Percentiles rank a stretch among this genome's conserved stretches.
These are phyloP conservation scores for Holothuria scabra DNA, from an alignment of 53 echinoderm and acorn worm genomes.

Conservation along the genomic window DNA sequence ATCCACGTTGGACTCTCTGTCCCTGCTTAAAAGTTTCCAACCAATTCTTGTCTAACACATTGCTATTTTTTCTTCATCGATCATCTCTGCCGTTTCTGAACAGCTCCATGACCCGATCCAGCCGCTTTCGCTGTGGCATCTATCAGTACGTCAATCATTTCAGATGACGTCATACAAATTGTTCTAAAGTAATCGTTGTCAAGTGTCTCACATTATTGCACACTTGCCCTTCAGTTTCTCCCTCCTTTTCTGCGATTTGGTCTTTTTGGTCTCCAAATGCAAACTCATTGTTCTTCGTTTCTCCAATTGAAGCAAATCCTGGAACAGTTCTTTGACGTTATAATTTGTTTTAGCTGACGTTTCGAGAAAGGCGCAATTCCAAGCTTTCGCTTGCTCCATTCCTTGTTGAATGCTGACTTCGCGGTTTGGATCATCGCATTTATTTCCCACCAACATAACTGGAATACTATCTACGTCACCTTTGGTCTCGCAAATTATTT, in stretches of 20 bases:
- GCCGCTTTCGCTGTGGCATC: no score
- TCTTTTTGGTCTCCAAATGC: constrained; percentile 96
- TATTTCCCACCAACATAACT: constrained; percentile 97
- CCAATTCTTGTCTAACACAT: no score
- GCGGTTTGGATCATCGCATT: constrained; percentile 93
- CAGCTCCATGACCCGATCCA: no score
- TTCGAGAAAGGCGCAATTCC: constrained; percentile 95
- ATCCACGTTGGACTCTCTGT: no score
- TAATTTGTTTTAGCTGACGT: constrained; percentile 99
- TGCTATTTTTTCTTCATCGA: no score
- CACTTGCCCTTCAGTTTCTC: constrained; percentile 99
- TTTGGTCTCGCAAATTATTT: constrained; percentile 95
- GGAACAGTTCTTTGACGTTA: constrained; percentile 99
- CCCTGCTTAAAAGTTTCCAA: no score
- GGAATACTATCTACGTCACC: constrained; percentile 98
- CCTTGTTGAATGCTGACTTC: constrained; percentile 95
- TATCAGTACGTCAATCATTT: no score
- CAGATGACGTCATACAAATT: no score
- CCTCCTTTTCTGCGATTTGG: constrained; percentile 96
- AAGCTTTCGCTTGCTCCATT: constrained; percentile 88
- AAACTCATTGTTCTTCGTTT: constrained; percentile 98
- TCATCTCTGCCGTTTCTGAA: no score
- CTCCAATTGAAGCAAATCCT: constrained; percentile 94
- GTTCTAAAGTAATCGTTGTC: no score
- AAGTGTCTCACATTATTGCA: constrained; percentile 84